These are phyloP conservation scores for Desoria tigrina DNA, from an alignment of 2,888 invertebrate genomes.

Conservation along the genomic window DNA sequence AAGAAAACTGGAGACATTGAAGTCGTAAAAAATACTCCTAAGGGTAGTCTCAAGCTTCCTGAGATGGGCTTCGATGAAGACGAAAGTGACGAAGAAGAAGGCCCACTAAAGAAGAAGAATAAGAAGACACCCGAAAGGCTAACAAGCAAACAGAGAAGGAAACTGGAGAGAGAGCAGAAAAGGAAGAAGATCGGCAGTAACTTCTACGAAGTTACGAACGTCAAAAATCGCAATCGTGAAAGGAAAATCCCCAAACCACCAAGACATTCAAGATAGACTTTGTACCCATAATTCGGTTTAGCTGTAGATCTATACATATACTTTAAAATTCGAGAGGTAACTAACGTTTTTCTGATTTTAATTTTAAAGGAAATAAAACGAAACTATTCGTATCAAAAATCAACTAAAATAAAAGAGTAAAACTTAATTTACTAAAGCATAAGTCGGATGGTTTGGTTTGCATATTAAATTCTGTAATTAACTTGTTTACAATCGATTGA, in stretches of 20 bases:
- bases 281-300: neutral
- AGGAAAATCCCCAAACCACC: constrained; percentile 58
- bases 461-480: constrained; percentile 10
- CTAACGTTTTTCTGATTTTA: too few relatives aligned
- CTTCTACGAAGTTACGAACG: constrained; percentile 85
- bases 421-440: neutral
- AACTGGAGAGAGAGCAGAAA: constrained; percentile 71
- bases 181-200: constrained; percentile 83
- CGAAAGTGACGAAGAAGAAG: constrained; percentile 56
- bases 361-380: too few relatives aligned
- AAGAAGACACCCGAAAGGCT: constrained; percentile 16
- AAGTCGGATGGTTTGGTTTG: neutral
- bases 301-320: neutral
- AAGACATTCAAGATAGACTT: neutral
- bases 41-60: constrained; percentile 26
- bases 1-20: constrained; percentile 21
- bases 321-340: neutral
- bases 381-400: neutral
- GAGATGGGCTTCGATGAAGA: constrained; percentile 54
- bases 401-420: neutral
- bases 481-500: constrained; percentile 18
- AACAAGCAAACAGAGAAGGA: constrained; percentile 76
- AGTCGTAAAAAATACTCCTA: constrained; percentile 27
- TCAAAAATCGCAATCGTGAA: constrained; percentile 80
- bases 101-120: constrained; percentile 5